Conservation (phyloP, 2,888 invertebrate species). For the Micoletzkya japonica region DNA sequence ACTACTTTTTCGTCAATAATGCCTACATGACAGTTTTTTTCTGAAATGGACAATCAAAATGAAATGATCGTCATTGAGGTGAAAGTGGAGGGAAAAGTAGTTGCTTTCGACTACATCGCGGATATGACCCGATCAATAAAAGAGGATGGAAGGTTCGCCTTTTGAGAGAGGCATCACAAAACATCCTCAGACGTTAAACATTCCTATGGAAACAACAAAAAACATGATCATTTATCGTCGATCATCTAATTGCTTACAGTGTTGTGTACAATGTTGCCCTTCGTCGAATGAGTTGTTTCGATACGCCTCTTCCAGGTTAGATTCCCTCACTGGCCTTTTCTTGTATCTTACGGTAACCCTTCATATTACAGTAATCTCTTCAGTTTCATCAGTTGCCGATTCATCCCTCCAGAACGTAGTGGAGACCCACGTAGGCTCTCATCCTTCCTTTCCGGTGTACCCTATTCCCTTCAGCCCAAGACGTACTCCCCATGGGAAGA, state of each 20-base stretch:
- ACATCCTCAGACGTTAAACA: not conserved
- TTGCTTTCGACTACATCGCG: slow-evolving; percentile 52
- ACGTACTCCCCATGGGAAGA: slow-evolving; percentile 20
- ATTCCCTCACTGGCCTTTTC: not conserved
- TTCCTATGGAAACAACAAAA: not conserved
- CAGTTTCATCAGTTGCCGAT: not conserved
- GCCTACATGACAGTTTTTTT: no score
- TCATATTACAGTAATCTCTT: not conserved
- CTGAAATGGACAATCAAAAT: not conserved
- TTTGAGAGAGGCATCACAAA: not conserved
- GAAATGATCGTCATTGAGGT: slow-evolving; percentile 12
- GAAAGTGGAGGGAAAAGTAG: slow-evolving; percentile 26
- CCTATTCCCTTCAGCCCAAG: not conserved
- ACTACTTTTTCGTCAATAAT: no score
- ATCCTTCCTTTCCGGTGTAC: not conserved
- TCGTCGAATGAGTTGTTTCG: slow-evolving; percentile 46
- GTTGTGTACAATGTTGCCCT: slow-evolving; percentile 41
- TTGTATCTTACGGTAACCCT: not conserved
- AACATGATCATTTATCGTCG: not conserved
- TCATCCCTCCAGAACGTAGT: not conserved
- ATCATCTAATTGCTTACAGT: slow-evolving; percentile 30
- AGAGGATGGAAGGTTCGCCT: slow-evolving; percentile 43
- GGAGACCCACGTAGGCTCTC: not conserved
- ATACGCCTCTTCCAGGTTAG: slow-evolving; percentile 20
- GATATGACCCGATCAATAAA: slow-evolving; percentile 39